Percentiles rank a stretch among this genome's conserved stretches.
Evolutionary conservation across 1,140 invertebrate species (phyloP).

Genomic region (Achroia grisella): DNA sequence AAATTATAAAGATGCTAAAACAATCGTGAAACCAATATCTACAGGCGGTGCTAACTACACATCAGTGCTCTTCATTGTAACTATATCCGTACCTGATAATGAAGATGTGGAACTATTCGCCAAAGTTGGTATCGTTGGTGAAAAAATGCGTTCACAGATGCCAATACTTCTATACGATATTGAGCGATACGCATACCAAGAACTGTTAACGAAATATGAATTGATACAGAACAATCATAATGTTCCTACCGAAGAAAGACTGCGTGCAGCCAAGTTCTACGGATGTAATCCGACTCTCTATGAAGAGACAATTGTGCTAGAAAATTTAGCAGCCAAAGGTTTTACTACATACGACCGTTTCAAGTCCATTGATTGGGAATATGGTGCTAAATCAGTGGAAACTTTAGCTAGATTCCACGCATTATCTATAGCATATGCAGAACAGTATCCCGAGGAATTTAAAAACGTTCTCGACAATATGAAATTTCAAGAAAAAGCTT

Average conservation of each 20-base stretch:
- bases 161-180: constrained; percentile 24
- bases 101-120: constrained; percentile 36
- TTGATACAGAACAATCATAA: constrained; percentile 25
- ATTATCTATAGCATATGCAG: constrained; percentile 13
- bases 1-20: background rate
- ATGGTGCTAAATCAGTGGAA: constrained; percentile 7
- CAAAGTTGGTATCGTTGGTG: constrained; percentile 33
- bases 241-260: constrained; percentile 22
- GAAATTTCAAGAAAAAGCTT: background rate
- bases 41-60: constrained; percentile 21
- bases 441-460: constrained; percentile 16
- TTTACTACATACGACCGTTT: constrained; percentile 9
- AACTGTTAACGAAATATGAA: constrained; percentile 26
- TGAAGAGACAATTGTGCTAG: constrained; percentile 16
- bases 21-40: constrained; percentile 1
- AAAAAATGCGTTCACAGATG: constrained; percentile 22
- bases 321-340: constrained; percentile 10
- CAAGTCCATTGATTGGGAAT: constrained; percentile 14
- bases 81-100: constrained; percentile 9
- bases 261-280: constrained; percentile 15
- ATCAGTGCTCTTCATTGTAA: constrained; percentile 12
- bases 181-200: constrained; percentile 34
- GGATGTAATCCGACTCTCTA: background rate
- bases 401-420: constrained; percentile 24
- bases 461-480: background rate